Percentiles rank a stretch among this genome's conserved stretches.
These are phyloP conservation scores for Eurois occulta DNA, from an alignment of 2,888 invertebrate species.

Conservation along the genomic window DNA sequence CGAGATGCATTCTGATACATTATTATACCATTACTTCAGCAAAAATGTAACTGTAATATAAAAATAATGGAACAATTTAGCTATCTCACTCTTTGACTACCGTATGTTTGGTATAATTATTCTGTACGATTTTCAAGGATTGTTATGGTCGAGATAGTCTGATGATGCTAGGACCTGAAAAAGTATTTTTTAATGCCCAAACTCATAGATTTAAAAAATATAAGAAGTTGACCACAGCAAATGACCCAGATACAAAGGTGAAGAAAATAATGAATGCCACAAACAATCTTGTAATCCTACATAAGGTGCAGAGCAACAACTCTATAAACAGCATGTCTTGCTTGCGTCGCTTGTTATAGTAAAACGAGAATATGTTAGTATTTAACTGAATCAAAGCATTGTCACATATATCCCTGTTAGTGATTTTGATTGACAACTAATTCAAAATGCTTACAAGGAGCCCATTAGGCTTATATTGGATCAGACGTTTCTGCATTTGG, in stretches of 20 bases:
- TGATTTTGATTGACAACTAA: slow-evolving; percentile 26
- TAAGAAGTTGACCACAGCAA: background rate
- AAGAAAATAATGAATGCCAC: background rate
- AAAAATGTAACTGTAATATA: too few relatives aligned
- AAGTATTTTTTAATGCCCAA: background rate
- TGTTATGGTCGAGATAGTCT: background rate
- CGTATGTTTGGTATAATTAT: background rate
- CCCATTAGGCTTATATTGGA: slow-evolving; percentile 16
- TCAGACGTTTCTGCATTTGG: background rate
- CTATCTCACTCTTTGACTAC: too few relatives aligned
- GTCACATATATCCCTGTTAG: slow-evolving; percentile 36
- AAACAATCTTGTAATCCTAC: background rate
- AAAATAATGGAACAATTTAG: too few relatives aligned
- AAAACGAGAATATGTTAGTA: slow-evolving; percentile 44
- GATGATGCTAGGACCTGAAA: too few relatives aligned
- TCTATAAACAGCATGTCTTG: slow-evolving; percentile 30
- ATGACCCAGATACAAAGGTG: background rate
- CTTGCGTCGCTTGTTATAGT: slow-evolving; percentile 54
- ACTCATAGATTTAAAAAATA: background rate
- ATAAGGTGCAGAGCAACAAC: background rate
- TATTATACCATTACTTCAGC: too few relatives aligned
- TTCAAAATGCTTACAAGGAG: slow-evolving; percentile 16
- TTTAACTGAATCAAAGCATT: slow-evolving; percentile 39
- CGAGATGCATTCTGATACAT: too few relatives aligned
- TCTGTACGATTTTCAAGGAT: background rate